These are phyloP conservation scores for Tupaia tana DNA, from an alignment of 2,113 vertebrate species.

Conservation along the genomic window DNA sequence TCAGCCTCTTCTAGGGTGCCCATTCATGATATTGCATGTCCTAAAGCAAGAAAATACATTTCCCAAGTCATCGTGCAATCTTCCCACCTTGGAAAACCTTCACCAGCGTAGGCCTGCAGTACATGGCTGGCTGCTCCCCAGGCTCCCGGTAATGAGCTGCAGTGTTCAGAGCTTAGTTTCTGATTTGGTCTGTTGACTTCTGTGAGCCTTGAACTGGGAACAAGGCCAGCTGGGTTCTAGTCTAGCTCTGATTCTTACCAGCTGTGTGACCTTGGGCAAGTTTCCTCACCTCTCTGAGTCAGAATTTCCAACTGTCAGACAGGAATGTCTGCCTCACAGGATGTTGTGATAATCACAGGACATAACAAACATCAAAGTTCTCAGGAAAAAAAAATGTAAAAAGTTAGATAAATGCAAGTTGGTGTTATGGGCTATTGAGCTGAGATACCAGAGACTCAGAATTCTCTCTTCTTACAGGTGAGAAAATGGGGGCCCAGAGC, in stretches of 20 bases:
- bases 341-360: neutral
- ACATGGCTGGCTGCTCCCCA: neutral
- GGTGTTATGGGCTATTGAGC: neutral
- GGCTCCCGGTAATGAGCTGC: neutral
- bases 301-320: slow-evolving; percentile 5
- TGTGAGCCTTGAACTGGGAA: slow-evolving; percentile 7
- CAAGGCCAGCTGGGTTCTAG: slow-evolving; percentile 1
- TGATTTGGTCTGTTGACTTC: slow-evolving; percentile 35
- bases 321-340: neutral
- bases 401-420: neutral
- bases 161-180: slow-evolving; percentile 7
- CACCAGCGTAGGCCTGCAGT: neutral
- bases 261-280: slow-evolving; percentile 29
- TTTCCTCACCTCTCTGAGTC: slow-evolving; percentile 33
- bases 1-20: neutral
- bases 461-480: neutral
- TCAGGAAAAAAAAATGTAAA: slow-evolving; percentile 15
- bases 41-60: neutral
- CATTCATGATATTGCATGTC: neutral
- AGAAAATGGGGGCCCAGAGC: neutral
- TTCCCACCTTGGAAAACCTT: neutral
- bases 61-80: neutral
- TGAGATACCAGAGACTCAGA: neutral
- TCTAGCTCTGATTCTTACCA: slow-evolving; percentile 32
- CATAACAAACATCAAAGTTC: neutral